phyloP scores from a whole-genome alignment of 2,888 invertebrate genomes.

The Smittia aterrima region DNA sequence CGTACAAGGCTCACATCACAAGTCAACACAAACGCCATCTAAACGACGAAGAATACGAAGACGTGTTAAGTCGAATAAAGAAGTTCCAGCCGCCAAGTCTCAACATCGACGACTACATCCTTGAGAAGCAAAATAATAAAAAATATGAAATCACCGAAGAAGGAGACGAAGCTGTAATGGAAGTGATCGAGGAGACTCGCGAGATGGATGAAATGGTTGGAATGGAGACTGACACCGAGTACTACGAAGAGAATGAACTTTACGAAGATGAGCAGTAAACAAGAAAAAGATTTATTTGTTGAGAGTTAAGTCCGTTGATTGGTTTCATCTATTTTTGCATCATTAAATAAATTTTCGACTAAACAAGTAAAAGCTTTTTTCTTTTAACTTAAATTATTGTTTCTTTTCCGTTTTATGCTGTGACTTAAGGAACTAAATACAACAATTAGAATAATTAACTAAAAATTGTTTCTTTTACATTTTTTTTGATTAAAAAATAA shows the following conservation, averaged over 20 bases:
- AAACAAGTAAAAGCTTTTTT: no score
- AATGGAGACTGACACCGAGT: neutral
- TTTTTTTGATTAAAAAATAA: no score
- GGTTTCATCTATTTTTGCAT: no score
- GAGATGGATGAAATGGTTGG: neutral
- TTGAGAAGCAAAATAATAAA: neutral
- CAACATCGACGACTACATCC: constrained; percentile 14
- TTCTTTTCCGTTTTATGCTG: no score
- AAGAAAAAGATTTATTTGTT: neutral
- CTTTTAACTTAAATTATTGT: no score
- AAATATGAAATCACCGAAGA: neutral
- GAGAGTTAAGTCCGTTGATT: neutral
- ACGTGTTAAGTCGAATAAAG: constrained; percentile 12
- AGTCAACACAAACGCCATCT: constrained; percentile 27
- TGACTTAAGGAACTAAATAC: no score
- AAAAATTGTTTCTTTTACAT: no score
- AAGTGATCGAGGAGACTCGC: neutral
- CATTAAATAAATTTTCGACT: no score
- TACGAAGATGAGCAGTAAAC: constrained; percentile 11
- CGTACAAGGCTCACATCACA: constrained; percentile 20
- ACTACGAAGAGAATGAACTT: neutral
- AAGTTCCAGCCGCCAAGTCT: constrained; percentile 13
- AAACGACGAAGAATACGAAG: constrained; percentile 15
- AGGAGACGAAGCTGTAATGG: constrained; percentile 12
- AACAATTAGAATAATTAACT: no score